Conservation (phyloP, 2,113 vertebrate species). For the Ageneiosus marmoratus region DNA sequence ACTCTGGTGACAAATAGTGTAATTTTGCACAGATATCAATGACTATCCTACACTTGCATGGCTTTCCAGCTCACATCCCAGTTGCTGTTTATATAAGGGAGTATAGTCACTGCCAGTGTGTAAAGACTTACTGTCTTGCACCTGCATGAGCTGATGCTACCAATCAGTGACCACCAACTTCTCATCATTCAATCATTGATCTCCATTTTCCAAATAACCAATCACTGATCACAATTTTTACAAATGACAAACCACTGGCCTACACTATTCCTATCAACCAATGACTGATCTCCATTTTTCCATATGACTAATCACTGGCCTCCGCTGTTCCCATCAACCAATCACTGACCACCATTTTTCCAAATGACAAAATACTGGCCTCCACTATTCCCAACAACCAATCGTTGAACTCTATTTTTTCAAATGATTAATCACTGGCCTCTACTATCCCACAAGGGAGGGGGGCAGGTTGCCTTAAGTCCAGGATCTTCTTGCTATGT, state of each 20-base stretch:
- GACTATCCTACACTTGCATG: neutral
- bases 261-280: no score
- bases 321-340: neutral
- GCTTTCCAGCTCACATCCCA: neutral
- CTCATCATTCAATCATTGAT: neutral
- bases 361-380: neutral
- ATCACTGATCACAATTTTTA: no score
- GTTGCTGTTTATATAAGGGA: neutral
- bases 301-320: no score
- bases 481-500: no score
- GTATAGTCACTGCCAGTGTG: no score
- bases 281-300: no score
- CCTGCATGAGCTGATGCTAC: neutral
- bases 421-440: no score
- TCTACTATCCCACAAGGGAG: neutral
- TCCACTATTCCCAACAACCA: neutral
- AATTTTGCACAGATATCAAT: neutral
- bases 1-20: neutral
- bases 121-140: no score
- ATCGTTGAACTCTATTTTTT: neutral
- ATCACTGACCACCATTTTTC: neutral
- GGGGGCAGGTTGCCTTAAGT: no score
- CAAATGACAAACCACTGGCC: neutral
- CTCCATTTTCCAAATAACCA: no score
- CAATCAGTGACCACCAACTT: neutral